These are phyloP conservation scores for Pantelozetes paolii DNA, from an alignment of 2,888 invertebrate genomes.

Conservation along the genomic window DNA sequence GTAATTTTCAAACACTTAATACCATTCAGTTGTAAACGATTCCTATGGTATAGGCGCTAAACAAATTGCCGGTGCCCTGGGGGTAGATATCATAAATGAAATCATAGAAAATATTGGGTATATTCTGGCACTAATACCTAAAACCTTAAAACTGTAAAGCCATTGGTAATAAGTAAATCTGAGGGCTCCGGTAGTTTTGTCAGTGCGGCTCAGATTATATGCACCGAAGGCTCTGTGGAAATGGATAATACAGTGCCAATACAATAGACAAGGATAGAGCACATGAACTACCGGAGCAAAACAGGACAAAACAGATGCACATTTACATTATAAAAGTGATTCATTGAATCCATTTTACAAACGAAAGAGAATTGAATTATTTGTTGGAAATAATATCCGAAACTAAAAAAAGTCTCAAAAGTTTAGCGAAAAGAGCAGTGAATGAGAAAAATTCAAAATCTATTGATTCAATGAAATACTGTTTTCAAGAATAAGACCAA, in stretches of 20 bases:
- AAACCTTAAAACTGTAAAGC: slow-evolving; percentile 25
- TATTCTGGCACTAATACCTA: slow-evolving; percentile 21
- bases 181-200: not conserved
- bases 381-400: not conserved
- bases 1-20: too few species aligned
- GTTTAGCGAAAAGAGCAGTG: slow-evolving; percentile 16
- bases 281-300: not conserved
- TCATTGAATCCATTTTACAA: not conserved
- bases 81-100: not conserved
- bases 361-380: slow-evolving; percentile 2
- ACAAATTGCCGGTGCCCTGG: not conserved
- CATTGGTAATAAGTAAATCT: slow-evolving; percentile 29
- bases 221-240: slow-evolving; percentile 2
- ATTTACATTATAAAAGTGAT: slow-evolving; percentile 39
- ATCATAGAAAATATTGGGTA: slow-evolving; percentile 2
- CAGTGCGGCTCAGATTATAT: not conserved
- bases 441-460: not conserved
- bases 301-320: slow-evolving; percentile 34
- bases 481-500: too few species aligned
- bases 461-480: too few species aligned
- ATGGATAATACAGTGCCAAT: not conserved
- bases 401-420: not conserved
- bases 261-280: not conserved
- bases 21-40: too few species aligned
- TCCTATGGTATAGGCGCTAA: not conserved